These are phyloP conservation scores for Crax fasciolata DNA, from an alignment of 2,797 vertebrate genomes.

Conservation along the genomic window DNA sequence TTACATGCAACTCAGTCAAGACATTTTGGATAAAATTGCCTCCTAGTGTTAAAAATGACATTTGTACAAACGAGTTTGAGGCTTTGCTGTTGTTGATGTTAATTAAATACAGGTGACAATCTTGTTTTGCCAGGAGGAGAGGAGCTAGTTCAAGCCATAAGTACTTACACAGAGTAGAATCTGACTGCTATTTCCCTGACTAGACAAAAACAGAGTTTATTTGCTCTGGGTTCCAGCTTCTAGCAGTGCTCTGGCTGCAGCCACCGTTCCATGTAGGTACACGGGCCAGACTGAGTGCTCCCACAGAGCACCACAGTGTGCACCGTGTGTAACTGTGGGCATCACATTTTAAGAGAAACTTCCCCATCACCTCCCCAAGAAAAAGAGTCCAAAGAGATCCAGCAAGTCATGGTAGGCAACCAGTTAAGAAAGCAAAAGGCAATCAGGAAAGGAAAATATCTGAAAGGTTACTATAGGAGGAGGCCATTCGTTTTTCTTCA, in stretches of 20 bases:
- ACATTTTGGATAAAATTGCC: not conserved
- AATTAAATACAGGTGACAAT: not conserved
- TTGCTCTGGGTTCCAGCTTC: not conserved
- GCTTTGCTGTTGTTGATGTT: not conserved
- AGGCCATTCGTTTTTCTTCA: not conserved
- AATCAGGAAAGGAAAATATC: not conserved
- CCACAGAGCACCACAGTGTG: not conserved
- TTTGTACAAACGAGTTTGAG: not conserved
- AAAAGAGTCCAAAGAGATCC: not conserved
- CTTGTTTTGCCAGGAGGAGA: not conserved
- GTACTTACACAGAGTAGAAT: not conserved
- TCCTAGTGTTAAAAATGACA: not conserved
- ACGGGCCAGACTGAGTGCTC: not conserved
- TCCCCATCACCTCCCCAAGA: not conserved
- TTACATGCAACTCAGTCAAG: not conserved
- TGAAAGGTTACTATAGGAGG: not conserved
- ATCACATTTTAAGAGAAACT: not conserved
- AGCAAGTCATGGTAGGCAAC: not conserved
- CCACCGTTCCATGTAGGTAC: not conserved
- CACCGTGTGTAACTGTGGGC: accelerated
- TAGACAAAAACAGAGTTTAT: not conserved
- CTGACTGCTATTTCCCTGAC: not conserved
- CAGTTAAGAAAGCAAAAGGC: not conserved
- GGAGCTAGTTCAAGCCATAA: not conserved
- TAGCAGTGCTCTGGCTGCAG: not conserved